Base-by-base conservation (phyloP, 2,797 vertebrate species). In the Nasua narica region DNA sequence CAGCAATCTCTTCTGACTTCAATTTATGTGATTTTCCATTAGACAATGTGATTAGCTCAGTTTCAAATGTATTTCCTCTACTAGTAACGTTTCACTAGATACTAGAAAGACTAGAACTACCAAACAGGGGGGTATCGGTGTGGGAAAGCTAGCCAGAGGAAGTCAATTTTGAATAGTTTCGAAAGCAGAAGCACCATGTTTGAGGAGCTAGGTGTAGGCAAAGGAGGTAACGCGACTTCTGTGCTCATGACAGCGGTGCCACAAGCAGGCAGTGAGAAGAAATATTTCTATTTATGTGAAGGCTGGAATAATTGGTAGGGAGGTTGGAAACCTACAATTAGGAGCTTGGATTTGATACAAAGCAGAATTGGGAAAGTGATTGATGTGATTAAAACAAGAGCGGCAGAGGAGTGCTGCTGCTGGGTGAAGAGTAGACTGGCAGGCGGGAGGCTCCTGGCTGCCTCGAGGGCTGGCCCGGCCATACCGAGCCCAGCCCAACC, bases 351-450 rank as follows among this genome's bases (percentile, higher is more conserved):
- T 87, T 60, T 70, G 78, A 90, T 70, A 91, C 94, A 95, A 93
- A 92, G 74, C 37, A 70, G 91, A 94, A 96, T 95, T 72, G 89
- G 89, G 52, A 96, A 98, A 98, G 96, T 97, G 97, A 91, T 76
- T 97, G 97, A 96, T 91, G 90, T 27, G 48, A 96, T 97, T 81
- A 86, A 96, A 98, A 97, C 97, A 92, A 97, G 96, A 98, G 93
- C 3, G 50, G 82, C n/a, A 60, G 82, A 69, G 62, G 87, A 95
- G 58, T 1, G 6, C 29, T 32, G 40, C 56, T 1, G 3, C 69
- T 83, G 88, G 58, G 67, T 60, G 67, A 86, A 85, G 93, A 65
- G 78, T 16, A 58, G 48, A 25, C 56, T 92, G 95, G 93, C 88
- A 81, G n/a, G 46, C 46, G 9, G 11, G 81, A 35, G 92, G 35